A percentile compares a stretch with the other conserved stretches of the same genome.
These are phyloP conservation scores for Nesogale talazaci DNA, from an alignment of 2,113 vertebrate species.

Conservation along the genomic window DNA sequence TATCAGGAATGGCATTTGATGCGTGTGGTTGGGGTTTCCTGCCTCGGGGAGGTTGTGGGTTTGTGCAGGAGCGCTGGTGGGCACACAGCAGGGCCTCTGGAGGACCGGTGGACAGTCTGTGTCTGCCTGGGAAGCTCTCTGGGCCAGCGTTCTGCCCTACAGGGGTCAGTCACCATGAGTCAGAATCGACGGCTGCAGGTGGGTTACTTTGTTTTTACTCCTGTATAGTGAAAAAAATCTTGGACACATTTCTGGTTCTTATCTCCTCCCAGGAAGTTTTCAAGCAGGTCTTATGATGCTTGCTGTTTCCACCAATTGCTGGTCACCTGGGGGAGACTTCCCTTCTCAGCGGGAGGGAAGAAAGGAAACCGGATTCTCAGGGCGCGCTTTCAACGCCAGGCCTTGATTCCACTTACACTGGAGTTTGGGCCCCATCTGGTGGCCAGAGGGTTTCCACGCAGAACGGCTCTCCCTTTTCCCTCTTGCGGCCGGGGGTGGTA, in stretches of 20 bases:
- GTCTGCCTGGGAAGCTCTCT: too few species aligned
- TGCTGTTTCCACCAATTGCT: background rate
- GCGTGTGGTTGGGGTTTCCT: background rate
- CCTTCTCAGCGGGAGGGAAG: background rate
- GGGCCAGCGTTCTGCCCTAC: too few species aligned
- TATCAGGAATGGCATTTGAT: conserved; percentile 18
- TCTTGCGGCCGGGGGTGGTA: conserved; percentile 37
- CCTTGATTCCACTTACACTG: background rate
- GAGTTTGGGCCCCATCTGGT: conserved; percentile 75
- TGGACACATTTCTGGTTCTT: background rate
- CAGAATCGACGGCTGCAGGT: too few species aligned
- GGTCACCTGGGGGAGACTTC: background rate
- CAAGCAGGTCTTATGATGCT: background rate
- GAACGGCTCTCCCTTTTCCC: background rate
- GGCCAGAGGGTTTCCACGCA: conserved; percentile 25
- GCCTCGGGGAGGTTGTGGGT: background rate
- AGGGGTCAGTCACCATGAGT: too few species aligned
- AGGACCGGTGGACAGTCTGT: too few species aligned
- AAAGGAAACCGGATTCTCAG: background rate
- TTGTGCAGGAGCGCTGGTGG: background rate
- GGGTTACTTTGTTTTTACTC: background rate
- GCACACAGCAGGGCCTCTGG: background rate
- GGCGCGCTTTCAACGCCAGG: background rate
- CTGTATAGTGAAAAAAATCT: background rate
- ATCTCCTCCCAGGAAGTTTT: background rate